Evolutionary conservation across 2,888 invertebrate genomes (phyloP).

Genomic region (Oscheius sp.): DNA sequence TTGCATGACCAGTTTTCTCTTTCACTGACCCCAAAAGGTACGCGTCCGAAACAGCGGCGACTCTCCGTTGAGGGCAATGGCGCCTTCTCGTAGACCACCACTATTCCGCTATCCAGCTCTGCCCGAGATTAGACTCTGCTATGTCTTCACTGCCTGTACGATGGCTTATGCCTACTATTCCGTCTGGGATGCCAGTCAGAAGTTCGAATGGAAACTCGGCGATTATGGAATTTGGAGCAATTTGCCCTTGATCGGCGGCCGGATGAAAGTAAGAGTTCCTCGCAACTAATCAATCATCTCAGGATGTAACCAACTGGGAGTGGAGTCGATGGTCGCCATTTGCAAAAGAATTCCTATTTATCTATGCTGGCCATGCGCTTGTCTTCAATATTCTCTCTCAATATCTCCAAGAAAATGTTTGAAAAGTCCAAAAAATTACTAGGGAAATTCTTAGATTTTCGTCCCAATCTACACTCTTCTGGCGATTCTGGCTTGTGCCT

Average conservation of each 20-base stretch:
- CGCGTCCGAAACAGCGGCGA: neutral
- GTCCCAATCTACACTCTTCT: conserved; percentile 44
- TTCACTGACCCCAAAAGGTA: conserved; percentile 23
- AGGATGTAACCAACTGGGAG: conserved; percentile 70
- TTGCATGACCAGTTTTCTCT: conserved; percentile 25
- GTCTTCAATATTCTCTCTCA: conserved; percentile 62
- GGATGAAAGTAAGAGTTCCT: conserved; percentile 58
- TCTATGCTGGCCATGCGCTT: conserved; percentile 58
- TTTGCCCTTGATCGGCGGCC: conserved; percentile 40
- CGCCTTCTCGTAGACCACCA: neutral
- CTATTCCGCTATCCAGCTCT: conserved; percentile 60
- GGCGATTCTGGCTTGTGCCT: conserved; percentile 55
- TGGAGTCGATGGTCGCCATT: conserved; percentile 69
- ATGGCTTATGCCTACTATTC: conserved; percentile 58
- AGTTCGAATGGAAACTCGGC: conserved; percentile 41
- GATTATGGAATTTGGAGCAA: conserved; percentile 45
- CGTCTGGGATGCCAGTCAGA: conserved; percentile 46
- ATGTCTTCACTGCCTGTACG: conserved; percentile 46
- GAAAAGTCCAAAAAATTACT: neutral
- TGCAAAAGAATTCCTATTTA: conserved; percentile 57
- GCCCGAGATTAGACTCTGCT: conserved; percentile 63
- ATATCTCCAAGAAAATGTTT: conserved; percentile 43
- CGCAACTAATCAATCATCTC: conserved; percentile 4
- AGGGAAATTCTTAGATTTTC: conserved; percentile 25
- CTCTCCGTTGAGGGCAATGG: neutral